Conservation (phyloP, 2,113 vertebrate species). For the Scalopus aquaticus region DNA sequence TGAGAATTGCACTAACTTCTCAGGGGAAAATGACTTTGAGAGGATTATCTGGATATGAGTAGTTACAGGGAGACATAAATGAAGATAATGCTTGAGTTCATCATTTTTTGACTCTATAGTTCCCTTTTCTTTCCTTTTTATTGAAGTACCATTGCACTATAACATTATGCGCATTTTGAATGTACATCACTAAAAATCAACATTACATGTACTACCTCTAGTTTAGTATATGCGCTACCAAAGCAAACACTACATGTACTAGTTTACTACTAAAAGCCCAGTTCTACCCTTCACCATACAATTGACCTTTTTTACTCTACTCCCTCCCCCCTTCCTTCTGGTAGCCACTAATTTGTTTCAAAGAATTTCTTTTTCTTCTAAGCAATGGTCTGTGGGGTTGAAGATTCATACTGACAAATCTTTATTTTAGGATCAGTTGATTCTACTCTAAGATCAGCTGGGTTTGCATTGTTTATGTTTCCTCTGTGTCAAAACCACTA, state of each 20-base stretch:
- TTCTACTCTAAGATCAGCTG: neutral
- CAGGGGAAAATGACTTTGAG: neutral
- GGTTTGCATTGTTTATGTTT: slow-evolving; percentile 19
- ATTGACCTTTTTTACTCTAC: too few relatives aligned
- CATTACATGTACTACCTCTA: too few relatives aligned
- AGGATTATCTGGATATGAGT: neutral
- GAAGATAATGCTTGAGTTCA: neutral
- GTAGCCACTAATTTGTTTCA: too few relatives aligned
- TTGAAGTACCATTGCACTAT: too few relatives aligned
- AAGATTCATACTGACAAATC: neutral
- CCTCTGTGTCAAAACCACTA: slow-evolving; percentile 43
- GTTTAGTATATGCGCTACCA: too few relatives aligned
- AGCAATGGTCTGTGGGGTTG: neutral
- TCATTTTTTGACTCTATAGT: neutral
- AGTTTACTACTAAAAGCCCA: too few relatives aligned
- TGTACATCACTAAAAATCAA: too few relatives aligned
- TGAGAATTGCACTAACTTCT: neutral
- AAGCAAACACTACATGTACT: too few relatives aligned
- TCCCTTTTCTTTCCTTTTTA: neutral
- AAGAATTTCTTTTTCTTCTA: neutral
- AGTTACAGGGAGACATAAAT: neutral
- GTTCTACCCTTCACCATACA: too few relatives aligned
- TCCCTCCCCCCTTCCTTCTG: too few relatives aligned
- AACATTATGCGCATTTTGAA: too few relatives aligned
- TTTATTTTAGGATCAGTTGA: slow-evolving; percentile 31